Conservation (phyloP, 2,888 invertebrate genomes). For the Chymomyza caudatula region DNA sequence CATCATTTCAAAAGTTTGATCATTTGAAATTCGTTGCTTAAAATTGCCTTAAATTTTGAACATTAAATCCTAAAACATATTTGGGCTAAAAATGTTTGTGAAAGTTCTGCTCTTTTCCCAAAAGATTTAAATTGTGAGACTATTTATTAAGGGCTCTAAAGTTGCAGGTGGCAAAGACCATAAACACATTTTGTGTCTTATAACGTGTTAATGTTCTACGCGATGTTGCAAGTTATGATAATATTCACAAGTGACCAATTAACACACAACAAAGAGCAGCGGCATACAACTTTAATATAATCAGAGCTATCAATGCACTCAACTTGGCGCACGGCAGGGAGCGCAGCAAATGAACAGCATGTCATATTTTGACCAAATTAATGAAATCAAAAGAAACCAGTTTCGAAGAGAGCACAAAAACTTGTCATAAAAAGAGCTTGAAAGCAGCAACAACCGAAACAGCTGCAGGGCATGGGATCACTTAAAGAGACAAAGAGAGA, state of each 20-base stretch:
- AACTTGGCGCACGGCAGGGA: constrained; percentile 42
- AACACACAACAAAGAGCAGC: constrained; percentile 10
- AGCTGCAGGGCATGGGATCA: background rate
- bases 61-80: no score
- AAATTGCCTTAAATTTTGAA: no score
- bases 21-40: no score
- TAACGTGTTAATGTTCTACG: background rate
- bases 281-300: background rate
- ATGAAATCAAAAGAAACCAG: constrained; percentile 43
- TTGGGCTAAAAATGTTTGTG: no score
- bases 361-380: constrained; percentile 49
- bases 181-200: background rate
- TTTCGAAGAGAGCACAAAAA: constrained; percentile 16
- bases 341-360: constrained; percentile 45
- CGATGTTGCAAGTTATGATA: constrained; percentile 3
- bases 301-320: constrained; percentile 35
- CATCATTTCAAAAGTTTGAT: no score
- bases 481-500: background rate
- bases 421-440: constrained; percentile 10
- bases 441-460: background rate
- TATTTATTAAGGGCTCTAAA: background rate
- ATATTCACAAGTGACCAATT: constrained; percentile 19
- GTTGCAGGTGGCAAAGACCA: background rate
- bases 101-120: no score
- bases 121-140: background rate